Conservation (phyloP, 2,797 vertebrate species). For the Clamator glandarius region DNA sequence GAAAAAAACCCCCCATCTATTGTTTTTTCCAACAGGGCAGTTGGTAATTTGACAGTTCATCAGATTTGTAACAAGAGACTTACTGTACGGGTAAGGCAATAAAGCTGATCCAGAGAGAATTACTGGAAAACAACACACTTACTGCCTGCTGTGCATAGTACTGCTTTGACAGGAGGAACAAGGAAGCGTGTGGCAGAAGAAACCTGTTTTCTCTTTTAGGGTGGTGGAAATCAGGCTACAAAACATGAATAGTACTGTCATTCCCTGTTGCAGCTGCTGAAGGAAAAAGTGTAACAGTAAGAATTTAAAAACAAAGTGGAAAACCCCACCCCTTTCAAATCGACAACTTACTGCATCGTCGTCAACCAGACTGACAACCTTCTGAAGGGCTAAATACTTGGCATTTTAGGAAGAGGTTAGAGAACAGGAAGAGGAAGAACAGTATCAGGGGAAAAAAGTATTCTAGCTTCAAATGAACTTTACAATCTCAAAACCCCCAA, state of each 20-base stretch:
- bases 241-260: background rate
- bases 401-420: background rate
- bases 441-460: background rate
- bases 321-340: background rate
- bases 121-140: background rate
- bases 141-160: background rate
- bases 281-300: background rate
- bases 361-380: background rate
- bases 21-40: slow-evolving; percentile 8
- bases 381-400: background rate
- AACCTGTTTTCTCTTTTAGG: background rate
- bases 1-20: background rate
- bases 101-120: background rate
- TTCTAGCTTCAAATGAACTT: slow-evolving; percentile 10
- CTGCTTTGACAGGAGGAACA: background rate
- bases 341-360: background rate
- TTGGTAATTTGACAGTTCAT: background rate
- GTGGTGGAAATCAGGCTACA: background rate
- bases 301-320: background rate
- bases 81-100: background rate
- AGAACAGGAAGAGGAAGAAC: background rate
- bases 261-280: background rate
- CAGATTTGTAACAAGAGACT: background rate
- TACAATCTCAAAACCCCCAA: background rate
- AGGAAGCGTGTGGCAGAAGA: background rate